These are phyloP conservation scores for Osedax fenrisi DNA, from an alignment of 2,888 invertebrate genomes.

Conservation along the genomic window DNA sequence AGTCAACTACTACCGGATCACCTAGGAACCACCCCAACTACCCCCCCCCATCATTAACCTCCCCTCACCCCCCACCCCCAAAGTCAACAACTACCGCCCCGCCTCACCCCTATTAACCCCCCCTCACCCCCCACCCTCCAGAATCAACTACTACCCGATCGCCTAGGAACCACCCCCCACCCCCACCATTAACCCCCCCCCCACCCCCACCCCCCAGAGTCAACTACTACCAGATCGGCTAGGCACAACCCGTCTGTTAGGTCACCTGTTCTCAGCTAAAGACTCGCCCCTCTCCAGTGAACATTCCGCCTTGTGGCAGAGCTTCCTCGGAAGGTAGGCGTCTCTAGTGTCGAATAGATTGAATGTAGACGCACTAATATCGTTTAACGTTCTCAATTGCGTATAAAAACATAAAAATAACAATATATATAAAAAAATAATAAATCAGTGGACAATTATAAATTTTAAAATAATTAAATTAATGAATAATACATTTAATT, in stretches of 20 bases:
- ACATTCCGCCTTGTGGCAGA: conserved; percentile 75
- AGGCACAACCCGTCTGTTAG: conserved; percentile 64
- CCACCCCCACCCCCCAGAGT: conserved; percentile 55
- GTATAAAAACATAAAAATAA: too few species aligned
- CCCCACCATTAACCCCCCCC: neutral
- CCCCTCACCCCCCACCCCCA: neutral
- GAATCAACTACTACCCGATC: conserved; percentile 74
- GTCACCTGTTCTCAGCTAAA: conserved; percentile 90
- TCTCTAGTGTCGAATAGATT: too few species aligned
- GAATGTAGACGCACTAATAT: too few species aligned
- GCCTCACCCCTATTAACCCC: neutral
- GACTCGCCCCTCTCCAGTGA: conserved; percentile 75
- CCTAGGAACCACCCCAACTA: neutral
- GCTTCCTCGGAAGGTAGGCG: conserved; percentile 66
- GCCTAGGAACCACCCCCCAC: conserved; percentile 50
- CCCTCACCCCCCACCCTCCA: conserved; percentile 47
- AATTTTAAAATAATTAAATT: too few species aligned
- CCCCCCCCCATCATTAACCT: neutral
- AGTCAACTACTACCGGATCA: neutral
- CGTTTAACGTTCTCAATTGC: too few species aligned
- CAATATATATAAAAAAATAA: too few species aligned
- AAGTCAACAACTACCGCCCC: neutral
- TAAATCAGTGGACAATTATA: too few species aligned
- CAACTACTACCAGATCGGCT: conserved; percentile 76
- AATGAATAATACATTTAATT: too few species aligned